Base-by-base conservation (phyloP, 2,797 vertebrate genomes). In the Melopsittacus undulatus region DNA sequence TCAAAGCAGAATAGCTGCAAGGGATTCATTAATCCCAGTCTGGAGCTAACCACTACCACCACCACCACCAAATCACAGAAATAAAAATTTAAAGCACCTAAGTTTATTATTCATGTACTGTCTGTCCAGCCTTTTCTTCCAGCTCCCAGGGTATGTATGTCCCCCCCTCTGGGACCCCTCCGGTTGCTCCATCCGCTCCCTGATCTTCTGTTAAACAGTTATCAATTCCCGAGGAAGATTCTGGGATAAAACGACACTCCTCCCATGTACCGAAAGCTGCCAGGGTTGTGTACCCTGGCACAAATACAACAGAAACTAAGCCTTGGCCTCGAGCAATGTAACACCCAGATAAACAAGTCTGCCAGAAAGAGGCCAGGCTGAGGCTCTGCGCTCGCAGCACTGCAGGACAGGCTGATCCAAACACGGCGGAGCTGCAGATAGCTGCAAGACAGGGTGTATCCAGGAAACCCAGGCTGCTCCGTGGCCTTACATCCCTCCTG, bases 281-380 rank as follows among this genome's bases (percentile, higher is more conserved):
- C 92, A 95, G 87, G 63, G 72, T 42, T 97, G 96, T 87, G 64
- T 97, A 95, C 94, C 73, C 96, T 97, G 97, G 97, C 96, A 96
- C 64, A 66, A 78, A 68, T 92, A 96, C 96, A 97, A 96, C 96
- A 97, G 94, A 97, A 97, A 96, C 96, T 96, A 79, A 96, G 78
- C 93, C 93, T 96, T 95, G 96, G 96, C 95, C 96, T 73, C 15
- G 19, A 96, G 96, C 96, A 63, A 59, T 62, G 95, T 91, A 96
- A 97, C 97, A 96, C 96, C 96, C 96, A 95, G 94, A 96, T 94
- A 94, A 96, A 94, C 83, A 49, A 92, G 93, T 88, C 95, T 95
- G 96, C 96, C 96, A 96, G 96, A 94, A 92, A 96, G 92, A 77
- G 92, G 76, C 85, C 46, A 8, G 49, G 95, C 89, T 76, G 93